These are phyloP conservation scores for Piaya cayana DNA, from an alignment of 2,113 vertebrate genomes.

Conservation along the genomic window DNA sequence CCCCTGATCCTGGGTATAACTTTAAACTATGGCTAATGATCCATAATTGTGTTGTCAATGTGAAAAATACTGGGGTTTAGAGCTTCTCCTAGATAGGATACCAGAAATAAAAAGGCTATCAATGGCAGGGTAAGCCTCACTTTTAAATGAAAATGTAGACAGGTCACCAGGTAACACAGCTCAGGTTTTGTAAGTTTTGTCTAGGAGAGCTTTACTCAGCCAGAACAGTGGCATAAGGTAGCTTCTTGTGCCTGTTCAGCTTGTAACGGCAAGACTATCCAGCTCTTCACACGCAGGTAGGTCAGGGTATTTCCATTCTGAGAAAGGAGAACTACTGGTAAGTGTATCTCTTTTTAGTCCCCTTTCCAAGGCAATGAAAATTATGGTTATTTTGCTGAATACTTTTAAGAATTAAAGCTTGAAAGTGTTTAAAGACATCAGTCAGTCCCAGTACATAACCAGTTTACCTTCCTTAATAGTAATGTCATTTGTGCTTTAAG, in stretches of 20 bases:
- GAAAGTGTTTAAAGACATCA: not conserved
- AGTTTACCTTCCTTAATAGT: not conserved
- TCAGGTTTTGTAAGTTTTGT: not conserved
- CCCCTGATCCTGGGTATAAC: not conserved
- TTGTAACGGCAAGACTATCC: not conserved
- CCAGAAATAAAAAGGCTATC: not conserved
- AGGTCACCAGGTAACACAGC: rapidly evolving
- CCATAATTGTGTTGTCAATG: not conserved
- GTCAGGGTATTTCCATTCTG: not conserved
- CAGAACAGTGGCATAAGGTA: too few species aligned
- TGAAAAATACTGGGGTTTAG: not conserved
- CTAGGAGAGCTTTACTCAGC: not conserved
- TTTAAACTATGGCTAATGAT: not conserved
- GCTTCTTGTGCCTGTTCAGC: too few species aligned
- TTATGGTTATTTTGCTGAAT: not conserved
- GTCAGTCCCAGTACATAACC: not conserved
- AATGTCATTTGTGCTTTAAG: not conserved
- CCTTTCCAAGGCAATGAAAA: not conserved
- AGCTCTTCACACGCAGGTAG: not conserved
- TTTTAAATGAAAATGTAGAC: not conserved
- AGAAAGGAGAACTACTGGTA: not conserved
- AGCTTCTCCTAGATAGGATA: not conserved
- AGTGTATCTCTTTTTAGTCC: not conserved
- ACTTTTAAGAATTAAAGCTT: not conserved
- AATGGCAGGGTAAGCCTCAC: not conserved